Evolutionary conservation across 2,888 invertebrate genomes (phyloP).

Genomic region (Trichogramma evanescens): DNA sequence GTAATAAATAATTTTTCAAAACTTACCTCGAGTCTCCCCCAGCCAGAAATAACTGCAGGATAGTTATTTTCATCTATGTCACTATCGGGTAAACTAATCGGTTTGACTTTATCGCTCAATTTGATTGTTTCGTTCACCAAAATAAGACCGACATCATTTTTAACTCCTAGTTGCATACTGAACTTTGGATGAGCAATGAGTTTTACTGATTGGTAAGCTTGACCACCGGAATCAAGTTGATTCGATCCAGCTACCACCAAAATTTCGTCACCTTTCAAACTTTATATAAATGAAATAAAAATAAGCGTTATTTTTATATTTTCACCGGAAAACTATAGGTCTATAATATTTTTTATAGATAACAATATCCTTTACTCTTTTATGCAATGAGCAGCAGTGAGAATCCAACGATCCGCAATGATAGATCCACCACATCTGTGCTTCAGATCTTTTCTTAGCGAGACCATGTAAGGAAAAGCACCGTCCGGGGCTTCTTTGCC

Average conservation of each 20-base stretch:
- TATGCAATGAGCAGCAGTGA: background rate
- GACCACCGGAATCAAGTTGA: background rate
- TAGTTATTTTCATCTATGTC: background rate
- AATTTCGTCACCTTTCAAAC: background rate
- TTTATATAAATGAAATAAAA: background rate
- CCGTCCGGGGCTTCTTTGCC: background rate
- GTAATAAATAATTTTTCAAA: background rate
- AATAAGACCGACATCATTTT: slow-evolving; percentile 6
- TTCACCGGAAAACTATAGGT: no score
- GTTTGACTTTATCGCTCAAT: background rate
- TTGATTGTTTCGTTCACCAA: background rate
- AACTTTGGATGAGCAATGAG: background rate
- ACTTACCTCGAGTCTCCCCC: slow-evolving; percentile 8
- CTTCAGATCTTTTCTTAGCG: background rate
- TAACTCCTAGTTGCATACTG: background rate
- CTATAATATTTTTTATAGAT: background rate
- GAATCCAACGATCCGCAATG: background rate
- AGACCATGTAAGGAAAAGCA: slow-evolving; percentile 1
- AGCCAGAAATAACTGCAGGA: slow-evolving; percentile 2
- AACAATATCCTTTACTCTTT: background rate
- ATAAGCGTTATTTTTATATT: no score
- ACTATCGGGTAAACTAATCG: background rate
- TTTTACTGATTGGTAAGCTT: background rate
- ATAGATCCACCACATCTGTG: slow-evolving; percentile 1
- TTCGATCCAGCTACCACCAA: background rate